Evolutionary conservation across 2,113 vertebrate genomes (phyloP).

Genomic region (Apodemus sylvaticus): DNA sequence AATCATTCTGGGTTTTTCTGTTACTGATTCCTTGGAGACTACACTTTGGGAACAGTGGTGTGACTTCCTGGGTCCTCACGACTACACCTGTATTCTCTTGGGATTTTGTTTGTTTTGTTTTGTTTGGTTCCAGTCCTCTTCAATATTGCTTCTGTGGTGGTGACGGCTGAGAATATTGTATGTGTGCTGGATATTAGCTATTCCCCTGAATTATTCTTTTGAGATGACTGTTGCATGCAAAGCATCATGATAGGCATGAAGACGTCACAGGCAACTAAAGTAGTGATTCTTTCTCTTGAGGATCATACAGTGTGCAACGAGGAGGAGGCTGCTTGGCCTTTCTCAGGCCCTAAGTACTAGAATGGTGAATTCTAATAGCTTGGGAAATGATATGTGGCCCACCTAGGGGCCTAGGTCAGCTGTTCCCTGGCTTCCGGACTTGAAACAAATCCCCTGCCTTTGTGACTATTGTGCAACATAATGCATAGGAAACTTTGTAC

Average conservation of each 20-base stretch:
- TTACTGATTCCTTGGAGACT: not conserved
- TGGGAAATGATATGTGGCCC: not conserved
- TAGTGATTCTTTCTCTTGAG: not conserved
- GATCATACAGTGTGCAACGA: not conserved
- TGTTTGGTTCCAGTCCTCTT: not conserved
- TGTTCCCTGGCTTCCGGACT: not conserved
- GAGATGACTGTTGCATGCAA: not conserved
- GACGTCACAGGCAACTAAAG: not conserved
- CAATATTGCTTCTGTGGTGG: not conserved
- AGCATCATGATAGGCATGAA: not conserved
- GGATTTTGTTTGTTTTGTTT: no score
- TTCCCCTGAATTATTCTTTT: not conserved
- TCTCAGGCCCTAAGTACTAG: not conserved
- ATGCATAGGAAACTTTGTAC: not conserved
- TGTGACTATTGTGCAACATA: slow-evolving; percentile 27
- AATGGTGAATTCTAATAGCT: not conserved
- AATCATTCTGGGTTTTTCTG: not conserved
- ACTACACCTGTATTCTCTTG: not conserved
- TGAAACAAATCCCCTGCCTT: not conserved
- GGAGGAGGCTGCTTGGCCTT: not conserved
- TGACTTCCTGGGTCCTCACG: not conserved
- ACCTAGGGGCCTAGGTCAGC: not conserved
- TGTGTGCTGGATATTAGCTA: not conserved
- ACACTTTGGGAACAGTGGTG: not conserved
- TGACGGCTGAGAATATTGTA: not conserved